Evolutionary conservation across 2,113 vertebrate species (phyloP).

Genomic region (Cyphomyrus plagiostoma): DNA sequence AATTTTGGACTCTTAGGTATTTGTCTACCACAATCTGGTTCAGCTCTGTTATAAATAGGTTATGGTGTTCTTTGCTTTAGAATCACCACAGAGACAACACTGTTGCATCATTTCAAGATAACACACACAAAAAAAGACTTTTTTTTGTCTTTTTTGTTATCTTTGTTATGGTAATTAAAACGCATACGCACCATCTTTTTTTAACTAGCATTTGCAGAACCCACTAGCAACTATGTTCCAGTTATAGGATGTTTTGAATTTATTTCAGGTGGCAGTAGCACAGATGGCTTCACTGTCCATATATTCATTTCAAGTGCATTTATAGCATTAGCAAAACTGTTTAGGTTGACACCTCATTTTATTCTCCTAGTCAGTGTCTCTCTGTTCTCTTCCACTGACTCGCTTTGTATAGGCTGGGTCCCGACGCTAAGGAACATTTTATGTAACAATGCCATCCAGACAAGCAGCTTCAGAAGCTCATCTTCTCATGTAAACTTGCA

Average conservation of each 20-base stretch:
- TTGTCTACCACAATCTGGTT: not conserved
- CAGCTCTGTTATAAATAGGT: not conserved
- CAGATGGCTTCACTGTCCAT: not conserved
- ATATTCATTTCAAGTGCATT: not conserved
- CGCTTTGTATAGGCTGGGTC: not conserved
- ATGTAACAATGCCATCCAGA: constrained; percentile 12
- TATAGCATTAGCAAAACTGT: not conserved
- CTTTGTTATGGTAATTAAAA: not conserved
- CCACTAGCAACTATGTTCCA: not conserved
- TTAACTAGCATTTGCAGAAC: not conserved
- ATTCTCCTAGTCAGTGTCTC: not conserved
- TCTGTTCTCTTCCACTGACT: not conserved
- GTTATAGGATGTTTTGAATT: not conserved
- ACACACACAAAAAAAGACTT: not conserved
- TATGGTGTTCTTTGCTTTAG: not conserved
- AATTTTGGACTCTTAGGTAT: constrained; percentile 1
- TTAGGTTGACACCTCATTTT: not conserved
- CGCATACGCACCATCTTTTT: not conserved
- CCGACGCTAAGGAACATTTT: not conserved
- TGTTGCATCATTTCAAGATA: not conserved
- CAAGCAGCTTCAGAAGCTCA: not conserved
- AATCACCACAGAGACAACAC: not conserved
- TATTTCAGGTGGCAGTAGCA: not conserved
- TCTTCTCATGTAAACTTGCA: not conserved
- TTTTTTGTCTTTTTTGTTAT: not conserved